Percentiles rank a stretch among this genome's conserved stretches.
phyloP scores from a whole-genome alignment of 2,797 vertebrate genomes.

The Lithobates sylvaticus region DNA sequence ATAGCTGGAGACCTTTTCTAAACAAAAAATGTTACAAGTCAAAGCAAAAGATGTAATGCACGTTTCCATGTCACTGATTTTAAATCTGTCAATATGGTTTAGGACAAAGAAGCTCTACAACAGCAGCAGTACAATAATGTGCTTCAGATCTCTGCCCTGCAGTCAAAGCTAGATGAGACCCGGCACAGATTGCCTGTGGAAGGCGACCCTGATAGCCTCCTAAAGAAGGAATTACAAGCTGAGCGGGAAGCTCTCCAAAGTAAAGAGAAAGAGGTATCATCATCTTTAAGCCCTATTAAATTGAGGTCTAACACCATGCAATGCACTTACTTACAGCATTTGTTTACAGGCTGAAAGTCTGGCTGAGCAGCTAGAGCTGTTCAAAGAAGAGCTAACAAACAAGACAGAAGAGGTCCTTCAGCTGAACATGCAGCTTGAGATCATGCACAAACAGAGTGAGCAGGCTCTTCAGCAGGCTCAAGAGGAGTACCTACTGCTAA shows the following conservation, averaged over 20 bases:
- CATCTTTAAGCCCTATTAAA: neutral
- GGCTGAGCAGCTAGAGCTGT: conserved; percentile 78
- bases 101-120: conserved; percentile 90
- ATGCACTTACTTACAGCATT: neutral
- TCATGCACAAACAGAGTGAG: conserved; percentile 72
- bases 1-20: too few species aligned
- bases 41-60: too few species aligned
- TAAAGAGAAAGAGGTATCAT: conserved; percentile 82
- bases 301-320: neutral
- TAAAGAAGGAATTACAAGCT: conserved; percentile 78
- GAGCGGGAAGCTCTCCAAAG: conserved; percentile 76
- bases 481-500: conserved; percentile 73
- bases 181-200: conserved; percentile 77
- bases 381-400: conserved; percentile 79
- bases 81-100: conserved; percentile 26
- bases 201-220: conserved; percentile 67
- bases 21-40: too few species aligned
- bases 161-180: conserved; percentile 85
- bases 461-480: conserved; percentile 68
- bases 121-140: conserved; percentile 86
- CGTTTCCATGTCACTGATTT: neutral
- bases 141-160: conserved; percentile 87
- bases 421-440: conserved; percentile 81
- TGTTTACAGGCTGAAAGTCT: conserved; percentile 79
- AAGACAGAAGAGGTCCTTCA: conserved; percentile 84